phyloP scores from a whole-genome alignment of 1,140 invertebrate genomes.

The Limonius californicus region DNA sequence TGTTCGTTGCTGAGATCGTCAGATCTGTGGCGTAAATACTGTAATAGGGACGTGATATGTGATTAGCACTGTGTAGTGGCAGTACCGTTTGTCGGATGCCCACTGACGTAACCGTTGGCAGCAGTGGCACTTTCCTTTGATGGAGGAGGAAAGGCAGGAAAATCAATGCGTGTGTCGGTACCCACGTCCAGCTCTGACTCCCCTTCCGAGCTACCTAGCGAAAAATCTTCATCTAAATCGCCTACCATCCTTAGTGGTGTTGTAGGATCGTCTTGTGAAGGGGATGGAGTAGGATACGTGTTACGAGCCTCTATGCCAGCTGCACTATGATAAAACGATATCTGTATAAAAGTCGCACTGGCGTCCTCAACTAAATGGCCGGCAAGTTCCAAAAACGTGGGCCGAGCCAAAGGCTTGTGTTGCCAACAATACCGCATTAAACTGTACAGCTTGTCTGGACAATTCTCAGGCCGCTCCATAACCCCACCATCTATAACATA shows the following conservation, averaged over 20 bases:
- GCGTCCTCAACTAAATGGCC: constrained; percentile 58
- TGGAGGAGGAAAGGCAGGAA: constrained; percentile 38
- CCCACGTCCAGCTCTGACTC: constrained; percentile 31
- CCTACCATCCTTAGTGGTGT: constrained; percentile 33
- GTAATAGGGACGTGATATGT: constrained; percentile 29
- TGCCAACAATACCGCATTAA: constrained; percentile 90
- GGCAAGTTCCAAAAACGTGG: constrained; percentile 80
- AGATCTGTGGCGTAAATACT: constrained; percentile 29
- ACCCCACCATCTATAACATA: constrained; percentile 85
- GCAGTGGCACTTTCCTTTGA: constrained; percentile 31
- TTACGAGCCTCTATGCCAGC: constrained; percentile 57
- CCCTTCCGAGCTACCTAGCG: constrained; percentile 26
- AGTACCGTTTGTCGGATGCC: constrained; percentile 40
- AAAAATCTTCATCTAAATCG: constrained; percentile 30
- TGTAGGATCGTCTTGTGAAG: constrained; percentile 35
- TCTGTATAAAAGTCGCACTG: constrained; percentile 57
- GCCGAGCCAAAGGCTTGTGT: constrained; percentile 68
- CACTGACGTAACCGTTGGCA: constrained; percentile 44
- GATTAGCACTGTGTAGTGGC: constrained; percentile 37
- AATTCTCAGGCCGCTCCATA: constrained; percentile 91
- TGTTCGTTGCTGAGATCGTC: constrained; percentile 26
- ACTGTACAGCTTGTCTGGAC: constrained; percentile 80
- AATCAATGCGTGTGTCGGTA: constrained; percentile 35
- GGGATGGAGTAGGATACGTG: constrained; percentile 25
- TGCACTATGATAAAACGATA: constrained; percentile 76